Conservation (phyloP, 2,888 invertebrate genomes). For the Tyria jacobaeae region DNA sequence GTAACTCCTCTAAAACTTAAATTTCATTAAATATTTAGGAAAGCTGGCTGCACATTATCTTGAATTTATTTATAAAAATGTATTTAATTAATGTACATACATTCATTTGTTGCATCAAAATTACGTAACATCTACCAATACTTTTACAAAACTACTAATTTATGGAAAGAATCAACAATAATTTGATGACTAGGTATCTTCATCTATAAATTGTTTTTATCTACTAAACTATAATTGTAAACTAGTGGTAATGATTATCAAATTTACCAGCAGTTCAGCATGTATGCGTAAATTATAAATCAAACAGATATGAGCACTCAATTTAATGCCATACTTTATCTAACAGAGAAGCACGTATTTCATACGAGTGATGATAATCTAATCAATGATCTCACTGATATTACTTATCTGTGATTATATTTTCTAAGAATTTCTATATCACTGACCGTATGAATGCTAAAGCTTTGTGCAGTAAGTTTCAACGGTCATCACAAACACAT, state of each 20-base stretch:
- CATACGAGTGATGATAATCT: constrained; percentile 13
- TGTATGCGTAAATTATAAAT: constrained; percentile 13
- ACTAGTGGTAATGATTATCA: neutral
- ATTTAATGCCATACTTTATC: constrained; percentile 3
- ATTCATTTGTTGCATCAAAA: too few species aligned
- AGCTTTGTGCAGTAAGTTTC: constrained; percentile 37
- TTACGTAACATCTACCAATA: too few species aligned
- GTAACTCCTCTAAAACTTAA: too few species aligned
- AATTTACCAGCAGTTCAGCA: constrained; percentile 1
- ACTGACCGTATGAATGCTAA: constrained; percentile 36
- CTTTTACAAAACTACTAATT: too few species aligned
- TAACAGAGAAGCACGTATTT: constrained; percentile 9
- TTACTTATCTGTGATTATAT: constrained; percentile 38
- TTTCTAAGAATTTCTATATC: constrained; percentile 40
- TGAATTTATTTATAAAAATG: too few species aligned
- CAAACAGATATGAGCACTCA: constrained; percentile 10
- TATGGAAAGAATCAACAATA: too few species aligned
- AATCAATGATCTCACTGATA: constrained; percentile 22
- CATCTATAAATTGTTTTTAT: too few species aligned
- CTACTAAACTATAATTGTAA: too few species aligned
- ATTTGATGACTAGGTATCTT: too few species aligned
- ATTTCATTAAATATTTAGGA: too few species aligned
- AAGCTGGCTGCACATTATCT: too few species aligned
- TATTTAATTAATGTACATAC: too few species aligned
- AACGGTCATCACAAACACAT: constrained; percentile 73